Conservation (phyloP, 2,797 vertebrate genomes). For the Artibeus lituratus region DNA sequence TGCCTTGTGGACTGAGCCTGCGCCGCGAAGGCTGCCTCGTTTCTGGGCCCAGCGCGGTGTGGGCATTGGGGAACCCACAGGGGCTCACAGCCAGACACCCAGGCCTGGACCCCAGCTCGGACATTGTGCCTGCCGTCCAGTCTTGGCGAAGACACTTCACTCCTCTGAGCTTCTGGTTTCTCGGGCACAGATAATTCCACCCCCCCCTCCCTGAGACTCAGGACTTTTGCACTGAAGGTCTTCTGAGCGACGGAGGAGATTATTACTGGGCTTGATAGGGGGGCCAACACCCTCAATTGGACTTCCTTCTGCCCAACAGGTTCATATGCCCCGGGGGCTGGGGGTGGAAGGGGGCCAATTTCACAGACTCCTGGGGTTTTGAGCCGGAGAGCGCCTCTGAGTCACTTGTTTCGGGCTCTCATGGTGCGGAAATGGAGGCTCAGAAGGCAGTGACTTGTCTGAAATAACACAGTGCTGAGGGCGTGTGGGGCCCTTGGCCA, state of each 20-base stretch:
- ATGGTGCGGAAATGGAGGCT: neutral
- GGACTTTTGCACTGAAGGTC: neutral
- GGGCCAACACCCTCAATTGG: neutral
- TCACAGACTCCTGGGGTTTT: neutral
- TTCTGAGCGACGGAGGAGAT: neutral
- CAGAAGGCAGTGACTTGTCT: neutral
- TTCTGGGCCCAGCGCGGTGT: neutral
- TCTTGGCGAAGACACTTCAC: neutral
- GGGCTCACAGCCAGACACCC: neutral
- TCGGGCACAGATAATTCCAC: neutral
- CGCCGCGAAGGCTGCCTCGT: neutral
- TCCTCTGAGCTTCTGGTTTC: neutral
- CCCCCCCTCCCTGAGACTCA: neutral
- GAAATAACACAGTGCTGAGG: neutral
- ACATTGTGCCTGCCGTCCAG: neutral
- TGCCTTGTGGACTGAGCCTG: neutral
- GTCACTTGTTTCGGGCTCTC: neutral
- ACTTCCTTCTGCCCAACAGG: neutral
- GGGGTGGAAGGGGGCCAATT: neutral
- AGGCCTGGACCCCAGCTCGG: neutral
- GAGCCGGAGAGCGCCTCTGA: neutral
- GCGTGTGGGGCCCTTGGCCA: neutral
- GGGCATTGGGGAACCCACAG: neutral
- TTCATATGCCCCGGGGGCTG: neutral
- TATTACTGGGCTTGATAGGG: neutral